Conservation (phyloP, 2,888 invertebrate species). For the Cryptocheilus praepositus region DNA sequence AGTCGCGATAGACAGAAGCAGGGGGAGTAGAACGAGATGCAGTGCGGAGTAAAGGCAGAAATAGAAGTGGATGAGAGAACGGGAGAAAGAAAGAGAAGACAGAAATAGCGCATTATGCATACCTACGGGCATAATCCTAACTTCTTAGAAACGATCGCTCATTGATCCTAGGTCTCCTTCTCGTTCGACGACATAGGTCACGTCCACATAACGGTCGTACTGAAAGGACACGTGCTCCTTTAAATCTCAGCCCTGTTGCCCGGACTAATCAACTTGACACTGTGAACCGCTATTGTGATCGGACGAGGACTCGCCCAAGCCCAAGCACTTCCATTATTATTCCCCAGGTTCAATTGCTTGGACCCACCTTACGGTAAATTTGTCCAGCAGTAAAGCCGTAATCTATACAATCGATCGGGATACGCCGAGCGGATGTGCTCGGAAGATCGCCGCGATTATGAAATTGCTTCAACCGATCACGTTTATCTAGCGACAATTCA, state of each 20-base stretch:
- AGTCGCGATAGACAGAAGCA: conserved; percentile 12
- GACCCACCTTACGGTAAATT: conserved; percentile 24
- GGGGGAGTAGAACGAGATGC: conserved; percentile 4
- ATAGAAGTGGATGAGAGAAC: conserved; percentile 8
- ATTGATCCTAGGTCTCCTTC: conserved; percentile 52
- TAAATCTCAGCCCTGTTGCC: conserved; percentile 40
- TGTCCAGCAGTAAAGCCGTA: conserved; percentile 4
- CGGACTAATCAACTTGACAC: conserved; percentile 61
- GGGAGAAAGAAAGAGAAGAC: neutral
- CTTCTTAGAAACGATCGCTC: conserved; percentile 57
- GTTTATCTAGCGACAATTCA: too few relatives aligned
- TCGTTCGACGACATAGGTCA: conserved; percentile 57
- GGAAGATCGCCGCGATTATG: too few relatives aligned
- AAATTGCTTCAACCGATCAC: too few relatives aligned
- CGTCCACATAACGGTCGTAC: conserved; percentile 61
- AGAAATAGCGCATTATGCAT: conserved; percentile 46
- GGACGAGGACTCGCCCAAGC: conserved; percentile 20
- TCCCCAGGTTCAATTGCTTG: conserved; percentile 19
- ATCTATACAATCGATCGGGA: conserved; percentile 13
- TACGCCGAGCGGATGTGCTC: neutral
- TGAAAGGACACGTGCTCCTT: conserved; percentile 52
- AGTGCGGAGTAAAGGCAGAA: conserved; percentile 2
- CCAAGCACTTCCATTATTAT: conserved; percentile 19
- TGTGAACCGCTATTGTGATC: conserved; percentile 53
- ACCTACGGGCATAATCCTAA: conserved; percentile 53